Conservation (phyloP, 92 coral and sea anemone genomes). For the Actinernus sp. region DNA sequence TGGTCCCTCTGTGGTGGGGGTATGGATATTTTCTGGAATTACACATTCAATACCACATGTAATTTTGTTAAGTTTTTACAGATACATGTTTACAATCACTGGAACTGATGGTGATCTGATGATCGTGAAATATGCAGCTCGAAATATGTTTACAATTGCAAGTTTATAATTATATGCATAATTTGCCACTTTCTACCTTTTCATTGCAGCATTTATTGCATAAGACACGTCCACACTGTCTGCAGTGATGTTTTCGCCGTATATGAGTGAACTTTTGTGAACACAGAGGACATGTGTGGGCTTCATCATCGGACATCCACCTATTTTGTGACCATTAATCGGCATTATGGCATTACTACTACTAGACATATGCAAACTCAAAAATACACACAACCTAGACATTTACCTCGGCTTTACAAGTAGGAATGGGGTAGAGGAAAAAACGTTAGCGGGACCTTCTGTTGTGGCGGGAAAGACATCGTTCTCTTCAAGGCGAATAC, state of each 20-base stretch:
- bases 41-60: too few species aligned
- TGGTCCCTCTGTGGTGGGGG: too few species aligned
- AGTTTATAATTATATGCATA: too few species aligned
- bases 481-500: conserved; percentile 89
- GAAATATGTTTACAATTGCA: too few species aligned
- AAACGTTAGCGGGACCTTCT: conserved; percentile 97
- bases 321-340: too few species aligned
- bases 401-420: conserved; percentile 88
- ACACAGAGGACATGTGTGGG: conserved; percentile 84
- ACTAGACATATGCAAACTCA: too few species aligned
- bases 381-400: not conserved
- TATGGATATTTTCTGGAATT: too few species aligned
- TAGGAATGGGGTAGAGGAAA: conserved; percentile 93
- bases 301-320: conserved; percentile 97
- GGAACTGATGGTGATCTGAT: too few species aligned
- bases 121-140: too few species aligned
- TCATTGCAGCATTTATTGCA: conserved; percentile 97
- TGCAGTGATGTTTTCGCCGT: conserved; percentile 95
- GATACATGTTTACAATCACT: too few species aligned
- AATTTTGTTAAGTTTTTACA: too few species aligned
- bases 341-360: not conserved
- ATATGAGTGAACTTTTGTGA: conserved; percentile 89
- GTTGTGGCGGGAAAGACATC: conserved; percentile 93
- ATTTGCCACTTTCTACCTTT: conserved; percentile 69
- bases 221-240: conserved; percentile 91